A percentile compares a stretch with the other conserved stretches of the same genome.
Evolutionary conservation across 2,888 invertebrate species (phyloP).

Genomic region (Ennomos erosarius): DNA sequence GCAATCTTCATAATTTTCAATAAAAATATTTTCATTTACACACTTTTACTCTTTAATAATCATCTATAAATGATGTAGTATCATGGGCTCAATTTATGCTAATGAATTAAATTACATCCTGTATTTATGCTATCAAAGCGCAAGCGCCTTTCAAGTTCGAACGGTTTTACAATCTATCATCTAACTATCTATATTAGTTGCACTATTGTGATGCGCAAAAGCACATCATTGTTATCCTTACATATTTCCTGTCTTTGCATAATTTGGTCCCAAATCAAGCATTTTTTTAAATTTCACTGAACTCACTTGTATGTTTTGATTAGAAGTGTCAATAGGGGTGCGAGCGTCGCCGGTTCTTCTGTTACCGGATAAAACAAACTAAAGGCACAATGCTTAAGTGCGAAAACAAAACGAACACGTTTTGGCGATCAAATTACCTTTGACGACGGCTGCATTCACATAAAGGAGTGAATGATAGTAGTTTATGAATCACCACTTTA

Average conservation of each 20-base stretch:
- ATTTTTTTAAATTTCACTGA: conserved; percentile 17
- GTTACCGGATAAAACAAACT: conserved; percentile 77
- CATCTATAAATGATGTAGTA: too few species aligned
- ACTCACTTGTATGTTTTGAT: conserved; percentile 75
- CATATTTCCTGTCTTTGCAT: neutral
- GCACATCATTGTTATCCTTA: too few species aligned
- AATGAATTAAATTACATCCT: too few species aligned
- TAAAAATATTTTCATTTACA: too few species aligned
- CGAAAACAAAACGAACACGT: conserved; percentile 81
- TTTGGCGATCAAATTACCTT: conserved; percentile 79
- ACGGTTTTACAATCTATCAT: too few species aligned
- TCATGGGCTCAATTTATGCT: too few species aligned
- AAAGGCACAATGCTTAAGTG: conserved; percentile 80
- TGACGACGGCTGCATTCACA: conserved; percentile 77
- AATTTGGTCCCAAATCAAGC: neutral
- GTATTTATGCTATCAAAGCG: too few species aligned
- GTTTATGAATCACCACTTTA: conserved; percentile 44
- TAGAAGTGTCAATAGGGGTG: conserved; percentile 82
- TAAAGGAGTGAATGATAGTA: conserved; percentile 60
- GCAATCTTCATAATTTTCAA: too few species aligned
- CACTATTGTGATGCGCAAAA: too few species aligned
- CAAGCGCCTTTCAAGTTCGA: too few species aligned
- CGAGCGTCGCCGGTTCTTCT: conserved; percentile 69
- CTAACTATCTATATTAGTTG: too few species aligned
- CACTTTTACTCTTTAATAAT: too few species aligned